Evolutionary conservation across 2,888 invertebrate genomes (phyloP).

Genomic region (Pachliopta kotzebuea): DNA sequence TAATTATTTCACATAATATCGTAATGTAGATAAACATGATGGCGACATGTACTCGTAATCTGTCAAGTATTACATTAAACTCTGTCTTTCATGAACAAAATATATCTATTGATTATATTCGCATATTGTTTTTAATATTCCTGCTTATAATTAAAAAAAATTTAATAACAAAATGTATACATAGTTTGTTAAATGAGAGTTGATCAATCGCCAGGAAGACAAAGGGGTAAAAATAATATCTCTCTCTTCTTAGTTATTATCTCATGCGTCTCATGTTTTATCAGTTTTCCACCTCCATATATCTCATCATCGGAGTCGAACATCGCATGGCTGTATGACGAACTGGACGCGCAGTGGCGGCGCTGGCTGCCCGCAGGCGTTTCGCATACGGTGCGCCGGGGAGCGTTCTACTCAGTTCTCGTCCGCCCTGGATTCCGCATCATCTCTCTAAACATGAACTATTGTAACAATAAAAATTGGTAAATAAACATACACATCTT

Average conservation of each 20-base stretch:
- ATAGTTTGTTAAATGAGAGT: too few species aligned
- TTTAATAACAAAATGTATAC: too few species aligned
- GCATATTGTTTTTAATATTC: too few species aligned
- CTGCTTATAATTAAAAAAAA: too few species aligned
- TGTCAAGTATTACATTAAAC: not conserved
- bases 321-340: conserved; percentile 95
- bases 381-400: conserved; percentile 91
- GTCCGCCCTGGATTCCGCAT: conserved; percentile 94
- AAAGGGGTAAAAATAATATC: too few species aligned
- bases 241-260: not conserved
- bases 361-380: conserved; percentile 95
- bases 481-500: conserved; percentile 45
- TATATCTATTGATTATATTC: too few species aligned
- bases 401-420: conserved; percentile 95
- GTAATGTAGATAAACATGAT: not conserved
- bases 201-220: too few species aligned
- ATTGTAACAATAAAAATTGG: conserved; percentile 98
- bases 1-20: not conserved
- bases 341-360: conserved; percentile 93
- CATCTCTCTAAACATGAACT: conserved; percentile 97
- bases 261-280: too few species aligned
- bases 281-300: conserved; percentile 93
- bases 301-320: conserved; percentile 89
- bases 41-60: not conserved
- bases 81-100: not conserved